Conservation (phyloP, 2,797 vertebrate genomes). For the Aldrovandia affinis region DNA sequence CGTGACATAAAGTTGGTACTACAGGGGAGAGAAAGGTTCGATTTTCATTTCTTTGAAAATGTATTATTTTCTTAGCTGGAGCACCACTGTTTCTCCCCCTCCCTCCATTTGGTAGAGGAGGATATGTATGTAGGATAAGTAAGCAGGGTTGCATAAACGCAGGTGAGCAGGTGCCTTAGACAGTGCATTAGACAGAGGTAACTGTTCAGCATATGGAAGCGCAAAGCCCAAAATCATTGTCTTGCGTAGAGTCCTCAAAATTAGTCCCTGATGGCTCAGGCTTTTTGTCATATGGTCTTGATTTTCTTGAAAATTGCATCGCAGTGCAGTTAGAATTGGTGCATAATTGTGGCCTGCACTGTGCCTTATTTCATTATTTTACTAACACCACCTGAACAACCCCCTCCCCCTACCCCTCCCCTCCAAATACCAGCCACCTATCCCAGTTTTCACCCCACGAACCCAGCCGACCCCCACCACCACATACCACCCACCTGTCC, state of each 20-base stretch:
- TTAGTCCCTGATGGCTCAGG: slow-evolving; percentile 87
- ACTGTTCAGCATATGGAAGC: slow-evolving; percentile 86
- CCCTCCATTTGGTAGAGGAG: slow-evolving; percentile 49
- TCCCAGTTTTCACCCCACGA: too few relatives aligned
- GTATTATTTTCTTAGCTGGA: too few relatives aligned
- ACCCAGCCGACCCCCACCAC: too few relatives aligned
- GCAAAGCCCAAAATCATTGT: slow-evolving; percentile 84
- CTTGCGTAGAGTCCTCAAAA: slow-evolving; percentile 85
- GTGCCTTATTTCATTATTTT: slow-evolving; percentile 45
- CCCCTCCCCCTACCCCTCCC: background rate
- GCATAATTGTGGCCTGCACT: slow-evolving; percentile 80
- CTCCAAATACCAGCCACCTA: too few relatives aligned
- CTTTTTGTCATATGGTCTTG: slow-evolving; percentile 84
- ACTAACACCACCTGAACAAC: background rate
- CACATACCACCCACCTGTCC: background rate
- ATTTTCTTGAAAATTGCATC: slow-evolving; percentile 88
- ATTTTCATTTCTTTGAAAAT: too few relatives aligned
- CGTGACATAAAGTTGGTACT: too few relatives aligned
- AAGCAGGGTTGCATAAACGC: background rate
- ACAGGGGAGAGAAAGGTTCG: too few relatives aligned
- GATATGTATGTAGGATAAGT: background rate
- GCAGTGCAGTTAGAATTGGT: slow-evolving; percentile 79
- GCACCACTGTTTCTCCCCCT: too few relatives aligned
- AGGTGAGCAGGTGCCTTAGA: slow-evolving; percentile 71
- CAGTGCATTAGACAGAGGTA: slow-evolving; percentile 80